phyloP scores from a whole-genome alignment of 2,797 vertebrate genomes.

The Argyrosomus regius region DNA sequence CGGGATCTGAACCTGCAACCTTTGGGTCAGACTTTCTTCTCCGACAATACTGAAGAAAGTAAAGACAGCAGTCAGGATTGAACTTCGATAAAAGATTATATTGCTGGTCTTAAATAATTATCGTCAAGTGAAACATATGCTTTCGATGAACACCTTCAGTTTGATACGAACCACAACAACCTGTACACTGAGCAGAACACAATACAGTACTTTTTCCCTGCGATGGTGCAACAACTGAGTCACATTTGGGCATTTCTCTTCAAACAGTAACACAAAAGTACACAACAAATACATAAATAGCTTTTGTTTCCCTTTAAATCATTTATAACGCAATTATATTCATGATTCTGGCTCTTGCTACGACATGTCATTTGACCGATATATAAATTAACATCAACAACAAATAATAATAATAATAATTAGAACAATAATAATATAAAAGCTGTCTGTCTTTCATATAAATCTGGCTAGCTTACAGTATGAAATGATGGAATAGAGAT shows the following conservation, averaged over 20 bases:
- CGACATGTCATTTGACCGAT: constrained; percentile 70
- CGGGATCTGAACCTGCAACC: not conserved
- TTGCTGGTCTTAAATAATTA: constrained; percentile 84
- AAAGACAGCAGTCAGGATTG: constrained; percentile 49
- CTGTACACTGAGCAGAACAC: constrained; percentile 71
- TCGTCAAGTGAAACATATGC: constrained; percentile 71
- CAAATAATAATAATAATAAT: constrained; percentile 77
- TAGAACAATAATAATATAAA: constrained; percentile 80
- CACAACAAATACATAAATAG: constrained; percentile 88
- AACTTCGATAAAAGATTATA: constrained; percentile 77
- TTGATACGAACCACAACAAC: constrained; percentile 71
- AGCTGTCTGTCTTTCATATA: constrained; percentile 79
- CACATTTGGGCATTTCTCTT: constrained; percentile 82
- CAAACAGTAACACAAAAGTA: constrained; percentile 80
- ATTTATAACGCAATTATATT: constrained; percentile 78
- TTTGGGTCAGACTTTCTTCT: not conserved
- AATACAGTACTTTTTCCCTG: constrained; percentile 84
- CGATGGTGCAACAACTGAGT: constrained; percentile 74
- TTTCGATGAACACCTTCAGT: constrained; percentile 70
- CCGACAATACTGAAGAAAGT: not conserved
- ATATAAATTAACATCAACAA: constrained; percentile 85
- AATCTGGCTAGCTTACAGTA: constrained; percentile 84
- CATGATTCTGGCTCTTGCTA: constrained; percentile 81
- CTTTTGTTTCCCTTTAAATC: constrained; percentile 86
- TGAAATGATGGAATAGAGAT: constrained; percentile 67